Base-by-base conservation (phyloP, 2,113 vertebrate genomes). In the Ophiodon elongatus region DNA sequence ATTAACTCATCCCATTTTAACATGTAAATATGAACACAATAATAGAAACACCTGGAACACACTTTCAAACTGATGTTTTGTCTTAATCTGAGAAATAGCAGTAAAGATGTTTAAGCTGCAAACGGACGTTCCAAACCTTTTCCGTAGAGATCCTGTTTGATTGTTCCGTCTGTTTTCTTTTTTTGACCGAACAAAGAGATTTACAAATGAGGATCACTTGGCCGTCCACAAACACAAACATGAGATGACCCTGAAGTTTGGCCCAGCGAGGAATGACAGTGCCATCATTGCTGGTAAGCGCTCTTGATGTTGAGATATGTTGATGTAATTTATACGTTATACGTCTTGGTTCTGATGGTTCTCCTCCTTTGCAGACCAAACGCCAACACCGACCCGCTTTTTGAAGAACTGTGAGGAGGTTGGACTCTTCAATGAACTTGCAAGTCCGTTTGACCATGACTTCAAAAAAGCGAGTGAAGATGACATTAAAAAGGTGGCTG, bases 201-300 rank as follows among this genome's bases (percentile, higher is more conserved):
- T 99, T 96, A 99, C 98, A 94, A 99, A 99, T 96, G 98, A 99
- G 96, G 98, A 99, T 95, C 98, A 99, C 95, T 97, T 99, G 97
- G 98, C 98, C 93, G 98, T 99, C 93, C 98, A 99, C 95, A 99
- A 98, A 94, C 98, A 99, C 95, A 99, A 99, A 96, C 98, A 99
- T 97, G 98, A 99, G 98, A 99, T 99, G 98, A 99, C 98, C 93
- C 96, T 99, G 91, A 99, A 99, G 97, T 99, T 99, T 95, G 98
- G 98, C 92, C 98, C 98, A 66, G 97, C 98, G 93, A 98, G 98
- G 93, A 98, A 97, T 94, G 98, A 99, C 90, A 98, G 96, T 94
- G 97, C 97, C 95, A 98, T 99, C 88, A 97, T 99, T 92, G 98
- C 98, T 96, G 98, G 98, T 99, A 88, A 96, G 96, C 94, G 83